phyloP scores from a whole-genome alignment of 1,140 invertebrate species.

The Diorhabda elongata region DNA sequence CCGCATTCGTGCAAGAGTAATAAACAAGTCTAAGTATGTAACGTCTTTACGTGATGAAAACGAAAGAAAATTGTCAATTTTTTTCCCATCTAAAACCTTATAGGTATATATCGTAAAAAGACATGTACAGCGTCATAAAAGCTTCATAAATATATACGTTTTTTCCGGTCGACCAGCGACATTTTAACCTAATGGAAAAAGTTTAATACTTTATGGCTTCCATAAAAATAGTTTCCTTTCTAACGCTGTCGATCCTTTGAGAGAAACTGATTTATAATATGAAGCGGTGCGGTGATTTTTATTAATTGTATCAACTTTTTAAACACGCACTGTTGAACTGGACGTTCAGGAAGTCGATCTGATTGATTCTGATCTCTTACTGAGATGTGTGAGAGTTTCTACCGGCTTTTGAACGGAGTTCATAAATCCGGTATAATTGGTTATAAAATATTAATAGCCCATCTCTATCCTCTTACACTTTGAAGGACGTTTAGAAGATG shows the following conservation, averaged over 20 bases:
- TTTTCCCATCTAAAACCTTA: neutral
- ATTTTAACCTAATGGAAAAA: constrained; percentile 15
- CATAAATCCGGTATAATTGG: neutral
- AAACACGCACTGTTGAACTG: constrained; percentile 7
- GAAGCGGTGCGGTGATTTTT: constrained; percentile 15
- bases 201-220: constrained; percentile 13
- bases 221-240: constrained; percentile 17
- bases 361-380: constrained; percentile 8
- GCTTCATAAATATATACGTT: constrained; percentile 2
- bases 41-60: neutral
- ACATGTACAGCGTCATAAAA: constrained; percentile 2
- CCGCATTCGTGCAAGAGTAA: neutral
- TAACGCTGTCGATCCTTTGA: constrained; percentile 9
- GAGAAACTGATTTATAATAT: constrained; percentile 17
- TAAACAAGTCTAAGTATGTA: neutral
- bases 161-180: constrained; percentile 5
- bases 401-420: neutral
- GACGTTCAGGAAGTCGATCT: constrained; percentile 10
- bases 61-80: neutral
- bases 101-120: neutral
- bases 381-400: constrained; percentile 16
- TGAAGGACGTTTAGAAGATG: no score
- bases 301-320: constrained; percentile 20
- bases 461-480: neutral
- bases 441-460: neutral